Evolutionary conservation across 2,797 vertebrate genomes (phyloP).

Genomic region (Phoebastria nigripes): DNA sequence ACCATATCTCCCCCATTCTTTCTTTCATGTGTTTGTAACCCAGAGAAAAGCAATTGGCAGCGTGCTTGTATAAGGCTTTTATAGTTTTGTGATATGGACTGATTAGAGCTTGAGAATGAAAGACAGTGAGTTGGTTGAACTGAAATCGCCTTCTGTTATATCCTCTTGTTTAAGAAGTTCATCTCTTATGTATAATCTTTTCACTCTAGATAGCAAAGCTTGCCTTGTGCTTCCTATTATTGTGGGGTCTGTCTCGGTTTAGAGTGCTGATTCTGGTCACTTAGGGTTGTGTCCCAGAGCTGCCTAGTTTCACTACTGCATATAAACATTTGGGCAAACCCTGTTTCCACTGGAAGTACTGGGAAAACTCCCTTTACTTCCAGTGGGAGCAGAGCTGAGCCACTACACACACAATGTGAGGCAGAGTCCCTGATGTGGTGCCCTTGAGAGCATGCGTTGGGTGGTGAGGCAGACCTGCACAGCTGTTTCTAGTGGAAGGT

Average conservation of each 20-base stretch:
- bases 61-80: neutral
- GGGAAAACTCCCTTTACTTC: neutral
- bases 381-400: neutral
- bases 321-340: neutral
- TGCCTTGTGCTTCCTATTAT: neutral
- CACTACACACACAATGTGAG: neutral
- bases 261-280: neutral
- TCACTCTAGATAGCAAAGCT: neutral
- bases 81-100: neutral
- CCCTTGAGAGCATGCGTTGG: neutral
- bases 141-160: neutral
- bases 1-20: neutral
- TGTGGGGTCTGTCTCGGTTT: neutral
- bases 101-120: neutral
- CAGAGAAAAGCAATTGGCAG: slow-evolving; percentile 7
- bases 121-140: neutral
- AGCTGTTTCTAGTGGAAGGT: neutral
- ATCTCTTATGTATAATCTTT: neutral
- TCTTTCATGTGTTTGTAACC: neutral
- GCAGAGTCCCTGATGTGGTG: neutral
- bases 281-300: neutral
- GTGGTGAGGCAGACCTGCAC: neutral
- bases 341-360: neutral
- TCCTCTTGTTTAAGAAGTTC: neutral
- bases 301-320: neutral